phyloP scores from a whole-genome alignment of 2,113 vertebrate species.

The Melanerpes formicivorus region DNA sequence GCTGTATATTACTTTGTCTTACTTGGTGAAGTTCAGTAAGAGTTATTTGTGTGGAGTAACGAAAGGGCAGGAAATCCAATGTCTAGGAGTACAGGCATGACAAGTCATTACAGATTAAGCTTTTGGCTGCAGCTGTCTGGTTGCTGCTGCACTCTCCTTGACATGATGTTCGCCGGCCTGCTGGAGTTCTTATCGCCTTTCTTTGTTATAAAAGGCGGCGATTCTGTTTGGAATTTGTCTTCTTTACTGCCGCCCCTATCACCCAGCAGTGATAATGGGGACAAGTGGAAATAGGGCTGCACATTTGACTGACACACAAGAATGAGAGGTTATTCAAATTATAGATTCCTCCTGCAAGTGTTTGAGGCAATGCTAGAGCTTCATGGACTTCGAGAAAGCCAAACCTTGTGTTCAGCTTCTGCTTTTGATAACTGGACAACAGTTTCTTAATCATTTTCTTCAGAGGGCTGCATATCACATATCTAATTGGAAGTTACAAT shows the following conservation, averaged over 20 bases:
- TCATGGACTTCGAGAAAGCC: background rate
- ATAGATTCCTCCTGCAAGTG: background rate
- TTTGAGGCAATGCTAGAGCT: background rate
- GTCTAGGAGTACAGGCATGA: background rate
- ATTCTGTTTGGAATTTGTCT: constrained; percentile 23
- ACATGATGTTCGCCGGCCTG: background rate
- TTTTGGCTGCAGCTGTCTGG: constrained; percentile 42
- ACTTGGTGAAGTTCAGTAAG: background rate
- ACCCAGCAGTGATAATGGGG: background rate
- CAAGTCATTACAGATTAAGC: constrained; percentile 29
- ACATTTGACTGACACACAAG: background rate
- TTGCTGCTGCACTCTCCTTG: constrained; percentile 27
- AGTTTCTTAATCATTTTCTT: constrained; percentile 15
- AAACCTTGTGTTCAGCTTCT: background rate
- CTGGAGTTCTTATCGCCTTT: background rate
- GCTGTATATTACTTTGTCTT: background rate
- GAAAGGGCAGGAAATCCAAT: background rate
- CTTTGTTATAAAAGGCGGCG: background rate
- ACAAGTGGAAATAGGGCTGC: background rate
- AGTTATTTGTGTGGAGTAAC: background rate
- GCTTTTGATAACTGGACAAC: background rate
- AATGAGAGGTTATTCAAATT: background rate
- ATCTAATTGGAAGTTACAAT: constrained; percentile 49
- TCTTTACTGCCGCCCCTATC: constrained; percentile 28
- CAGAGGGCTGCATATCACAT: background rate